Evolutionary conservation across 1,140 invertebrate genomes (phyloP).

Genomic region (Potamilus streckersoni): DNA sequence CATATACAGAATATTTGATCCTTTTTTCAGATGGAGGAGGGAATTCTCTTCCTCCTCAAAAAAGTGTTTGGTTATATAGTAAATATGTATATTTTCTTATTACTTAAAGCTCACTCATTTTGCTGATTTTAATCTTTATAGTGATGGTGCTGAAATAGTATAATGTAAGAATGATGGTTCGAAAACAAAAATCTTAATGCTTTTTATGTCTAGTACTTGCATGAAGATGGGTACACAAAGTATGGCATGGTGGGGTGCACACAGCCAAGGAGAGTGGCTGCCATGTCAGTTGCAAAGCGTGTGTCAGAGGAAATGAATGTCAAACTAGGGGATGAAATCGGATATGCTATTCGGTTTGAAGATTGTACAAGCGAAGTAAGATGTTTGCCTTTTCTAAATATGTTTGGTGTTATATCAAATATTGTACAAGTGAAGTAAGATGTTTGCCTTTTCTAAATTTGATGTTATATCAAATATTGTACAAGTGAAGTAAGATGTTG

Average conservation of each 20-base stretch:
- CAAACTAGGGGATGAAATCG: conserved; percentile 82
- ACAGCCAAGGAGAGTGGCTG: conserved; percentile 92
- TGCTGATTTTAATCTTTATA: too few relatives aligned
- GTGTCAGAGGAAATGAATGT: conserved; percentile 98
- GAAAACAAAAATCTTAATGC: too few relatives aligned
- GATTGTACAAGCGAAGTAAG: conserved; percentile 93
- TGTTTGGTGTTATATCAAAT: too few relatives aligned
- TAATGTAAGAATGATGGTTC: too few relatives aligned
- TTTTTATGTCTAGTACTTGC: conserved; percentile 78
- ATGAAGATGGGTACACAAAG: conserved; percentile 96
- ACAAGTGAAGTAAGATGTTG: conserved; percentile 81
- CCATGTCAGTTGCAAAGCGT: conserved; percentile 99
- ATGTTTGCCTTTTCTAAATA: not conserved
- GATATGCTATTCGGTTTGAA: conserved; percentile 99
- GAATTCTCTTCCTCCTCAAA: too few relatives aligned
- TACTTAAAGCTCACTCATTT: too few relatives aligned
- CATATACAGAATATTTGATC: too few relatives aligned
- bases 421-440: conserved; percentile 91
- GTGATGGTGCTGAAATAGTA: too few relatives aligned
- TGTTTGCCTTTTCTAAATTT: not conserved
- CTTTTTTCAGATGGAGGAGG: too few relatives aligned
- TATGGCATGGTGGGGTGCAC: conserved; percentile 97
- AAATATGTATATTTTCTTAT: too few relatives aligned
- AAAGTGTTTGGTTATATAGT: too few relatives aligned
- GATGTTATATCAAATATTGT: conserved; percentile 74